Percentiles rank a stretch among this genome's conserved stretches.
Evolutionary conservation across 30 jellyfish, hydroid and myxozoan species (phyloP).

Genomic region (Hydra vulgaris): DNA sequence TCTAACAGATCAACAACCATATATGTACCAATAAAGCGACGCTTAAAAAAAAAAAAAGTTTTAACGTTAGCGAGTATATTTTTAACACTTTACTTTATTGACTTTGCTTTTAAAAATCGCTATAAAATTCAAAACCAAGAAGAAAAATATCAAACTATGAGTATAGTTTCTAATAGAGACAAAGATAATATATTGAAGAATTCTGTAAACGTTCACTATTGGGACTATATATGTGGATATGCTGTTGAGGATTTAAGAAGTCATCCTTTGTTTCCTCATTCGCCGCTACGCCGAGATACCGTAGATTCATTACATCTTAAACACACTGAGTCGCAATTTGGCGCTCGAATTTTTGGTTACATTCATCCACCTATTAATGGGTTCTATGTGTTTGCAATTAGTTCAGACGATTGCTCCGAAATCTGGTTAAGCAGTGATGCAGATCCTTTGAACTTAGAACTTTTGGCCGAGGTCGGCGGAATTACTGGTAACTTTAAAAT

Average conservation of each 20-base stretch:
- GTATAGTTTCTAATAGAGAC: background rate
- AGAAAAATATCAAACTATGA: background rate
- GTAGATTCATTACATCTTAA: conserved; percentile 18
- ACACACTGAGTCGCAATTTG: conserved; percentile 43
- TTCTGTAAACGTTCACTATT: conserved; percentile 41
- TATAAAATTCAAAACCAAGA: background rate
- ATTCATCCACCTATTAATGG: conserved; percentile 38
- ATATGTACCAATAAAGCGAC: no score
- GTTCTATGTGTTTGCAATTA: conserved; percentile 38
- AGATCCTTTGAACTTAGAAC: conserved; percentile 45
- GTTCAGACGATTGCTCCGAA: conserved; percentile 66
- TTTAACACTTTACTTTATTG: no score
- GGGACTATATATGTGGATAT: conserved; percentile 68
- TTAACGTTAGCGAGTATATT: no score
- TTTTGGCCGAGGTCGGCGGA: conserved; percentile 48
- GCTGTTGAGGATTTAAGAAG: conserved; percentile 58
- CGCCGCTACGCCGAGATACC: conserved; percentile 49
- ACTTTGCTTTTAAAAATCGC: no score
- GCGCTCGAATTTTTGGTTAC: conserved; percentile 60
- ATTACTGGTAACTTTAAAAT: conserved; percentile 22
- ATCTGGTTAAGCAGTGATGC: conserved; percentile 50
- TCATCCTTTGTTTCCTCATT: conserved; percentile 64
- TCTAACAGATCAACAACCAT: no score
- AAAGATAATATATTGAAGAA: background rate
- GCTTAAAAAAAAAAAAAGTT: no score